Percentiles rank a stretch among this genome's conserved stretches.
These are phyloP conservation scores for Neofelis nebulosa DNA, from an alignment of 2,113 vertebrate genomes.

Conservation along the genomic window DNA sequence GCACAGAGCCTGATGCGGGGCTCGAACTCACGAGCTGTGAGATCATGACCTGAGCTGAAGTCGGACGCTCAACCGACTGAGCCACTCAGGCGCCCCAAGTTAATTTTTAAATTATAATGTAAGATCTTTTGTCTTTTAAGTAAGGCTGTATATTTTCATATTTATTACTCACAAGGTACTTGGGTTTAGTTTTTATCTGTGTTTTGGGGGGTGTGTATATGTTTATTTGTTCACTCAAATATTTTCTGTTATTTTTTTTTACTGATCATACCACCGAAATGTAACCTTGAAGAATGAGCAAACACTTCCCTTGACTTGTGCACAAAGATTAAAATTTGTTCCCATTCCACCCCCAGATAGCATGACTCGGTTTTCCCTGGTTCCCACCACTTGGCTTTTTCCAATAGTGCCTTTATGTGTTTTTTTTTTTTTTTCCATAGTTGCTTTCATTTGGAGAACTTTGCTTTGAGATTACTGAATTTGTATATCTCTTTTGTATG, in stretches of 20 bases:
- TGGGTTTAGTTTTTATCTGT: neutral
- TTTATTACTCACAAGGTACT: neutral
- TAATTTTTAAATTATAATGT: neutral
- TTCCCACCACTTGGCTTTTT: neutral
- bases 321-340: neutral
- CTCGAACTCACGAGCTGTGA: too few species aligned
- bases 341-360: fast-evolving
- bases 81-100: too few species aligned
- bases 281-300: too few species aligned
- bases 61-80: too few species aligned
- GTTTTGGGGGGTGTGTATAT: neutral
- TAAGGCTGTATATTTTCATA: neutral
- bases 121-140: neutral
- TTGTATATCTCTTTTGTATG: too few species aligned
- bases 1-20: too few species aligned
- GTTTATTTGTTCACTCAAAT: neutral
- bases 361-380: neutral
- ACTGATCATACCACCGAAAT: fast-evolving
- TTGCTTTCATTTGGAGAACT: neutral
- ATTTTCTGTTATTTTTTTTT: neutral
- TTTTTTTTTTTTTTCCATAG: neutral
- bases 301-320: neutral
- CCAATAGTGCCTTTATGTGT: fast-evolving
- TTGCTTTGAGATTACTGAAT: neutral
- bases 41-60: too few species aligned